Base-by-base conservation (phyloP, 1,140 invertebrate genomes). In the Megathymus violae region DNA sequence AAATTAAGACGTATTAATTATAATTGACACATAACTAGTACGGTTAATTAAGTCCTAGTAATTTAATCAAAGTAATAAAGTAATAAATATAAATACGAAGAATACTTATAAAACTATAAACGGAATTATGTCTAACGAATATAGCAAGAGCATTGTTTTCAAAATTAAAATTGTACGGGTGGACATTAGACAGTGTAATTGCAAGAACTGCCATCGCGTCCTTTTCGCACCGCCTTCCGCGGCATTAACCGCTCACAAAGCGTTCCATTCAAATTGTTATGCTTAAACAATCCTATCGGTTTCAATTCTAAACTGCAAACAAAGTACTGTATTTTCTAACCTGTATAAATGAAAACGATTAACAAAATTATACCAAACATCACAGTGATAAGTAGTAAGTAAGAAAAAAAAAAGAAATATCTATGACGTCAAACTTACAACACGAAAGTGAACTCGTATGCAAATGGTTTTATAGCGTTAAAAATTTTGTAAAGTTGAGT, bases 231-330 rank as follows among this genome's bases (percentile, higher is more conserved):
- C 76, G 82, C 81, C 85, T 88, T 88, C 81, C 82, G 72, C 71
- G 70, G 74, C 80, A 83, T 80, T 86, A 80, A 85, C 72, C 78
- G 75, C 82, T 80, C 74, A 82, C 83, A 85, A 85, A 80, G 80
- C 80, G 78, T 86, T 83, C 81, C 71, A 73, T 76, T 69, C 64
- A 75, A 74, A 81, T 83, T 83, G 78, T 83, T 79, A 74, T 64
- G 75, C 71, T 80, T 71, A 62, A 74, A 74, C 76, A 76, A 81
- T 74, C 74, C 63, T 64, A 62, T 71, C 62, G 76, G 64, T 87
- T 87, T 81, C 80, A 78, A 74, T 70, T 76, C 38, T 9, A 40
- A 48, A 44, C 11, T 31, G 10, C 36, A 17, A 0, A 16, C 11
- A 13, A 51, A 22, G 19, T 22, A 22, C 19, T 5, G 19, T 19